phyloP scores from a whole-genome alignment of 2,888 invertebrate genomes.

The Tinea trinotella region DNA sequence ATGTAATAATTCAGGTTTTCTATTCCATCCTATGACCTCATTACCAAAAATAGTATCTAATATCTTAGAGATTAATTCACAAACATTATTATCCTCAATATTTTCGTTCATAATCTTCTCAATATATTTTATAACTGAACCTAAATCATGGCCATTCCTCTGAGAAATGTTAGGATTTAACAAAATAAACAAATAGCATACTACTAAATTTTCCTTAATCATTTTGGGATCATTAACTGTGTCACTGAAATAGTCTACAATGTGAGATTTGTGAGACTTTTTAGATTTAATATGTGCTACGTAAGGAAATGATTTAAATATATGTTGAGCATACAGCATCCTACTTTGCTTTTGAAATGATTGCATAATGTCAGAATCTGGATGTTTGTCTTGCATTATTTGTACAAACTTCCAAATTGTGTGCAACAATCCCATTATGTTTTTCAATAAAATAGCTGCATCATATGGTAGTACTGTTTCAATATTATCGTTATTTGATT shows the following conservation, averaged over 20 bases:
- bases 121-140: slow-evolving; percentile 59
- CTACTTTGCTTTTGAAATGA: slow-evolving; percentile 69
- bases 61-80: slow-evolving; percentile 41
- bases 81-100: slow-evolving; percentile 33
- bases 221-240: slow-evolving; percentile 50
- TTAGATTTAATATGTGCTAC: slow-evolving; percentile 52
- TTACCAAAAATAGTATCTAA: slow-evolving; percentile 46
- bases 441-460: slow-evolving; percentile 74
- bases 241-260: slow-evolving; percentile 34
- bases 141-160: no score
- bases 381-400: slow-evolving; percentile 41
- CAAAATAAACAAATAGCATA: slow-evolving; percentile 59
- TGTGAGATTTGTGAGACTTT: slow-evolving; percentile 25
- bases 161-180: slow-evolving; percentile 54
- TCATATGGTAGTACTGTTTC: slow-evolving; percentile 74
- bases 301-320: slow-evolving; percentile 74
- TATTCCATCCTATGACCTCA: slow-evolving; percentile 51
- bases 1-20: slow-evolving; percentile 40
- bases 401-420: slow-evolving; percentile 67
- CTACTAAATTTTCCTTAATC: slow-evolving; percentile 45
- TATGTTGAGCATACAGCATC: slow-evolving; percentile 65
- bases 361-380: slow-evolving; percentile 50
- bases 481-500: slow-evolving; percentile 41
- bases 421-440: slow-evolving; percentile 74
- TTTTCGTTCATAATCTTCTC: slow-evolving; percentile 55